Conservation (phyloP, 1,140 invertebrate genomes). For the Proales similis region DNA sequence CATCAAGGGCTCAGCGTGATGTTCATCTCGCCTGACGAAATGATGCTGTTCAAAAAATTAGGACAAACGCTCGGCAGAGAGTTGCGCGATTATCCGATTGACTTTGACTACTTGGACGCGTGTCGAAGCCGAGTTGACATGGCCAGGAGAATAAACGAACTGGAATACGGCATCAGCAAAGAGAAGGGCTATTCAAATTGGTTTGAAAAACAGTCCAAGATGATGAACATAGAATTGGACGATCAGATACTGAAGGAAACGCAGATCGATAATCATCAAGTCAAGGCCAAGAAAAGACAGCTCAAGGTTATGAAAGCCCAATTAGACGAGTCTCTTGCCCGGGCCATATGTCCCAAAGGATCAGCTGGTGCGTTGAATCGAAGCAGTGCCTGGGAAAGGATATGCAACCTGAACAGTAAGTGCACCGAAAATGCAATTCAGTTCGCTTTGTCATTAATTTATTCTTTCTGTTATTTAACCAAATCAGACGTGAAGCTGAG, state of each 20-base stretch:
- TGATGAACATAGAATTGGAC: conserved; percentile 78
- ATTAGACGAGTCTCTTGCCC: too few relatives aligned
- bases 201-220: conserved; percentile 70
- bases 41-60: conserved; percentile 69
- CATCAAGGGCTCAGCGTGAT: conserved; percentile 82
- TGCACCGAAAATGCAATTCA: too few relatives aligned
- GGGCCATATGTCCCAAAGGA: too few relatives aligned
- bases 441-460: too few relatives aligned
- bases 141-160: conserved; percentile 68
- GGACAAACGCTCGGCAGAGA: conserved; percentile 31
- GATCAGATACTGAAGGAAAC: conserved; percentile 49
- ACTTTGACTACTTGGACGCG: conserved; percentile 13
- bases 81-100: conserved; percentile 20
- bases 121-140: conserved; percentile 45
- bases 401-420: too few relatives aligned
- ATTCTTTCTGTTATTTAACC: too few relatives aligned
- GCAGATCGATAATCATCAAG: conserved; percentile 21
- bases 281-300: too few relatives aligned
- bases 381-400: too few relatives aligned
- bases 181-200: conserved; percentile 66
- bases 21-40: conserved; percentile 79
- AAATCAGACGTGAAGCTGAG: too few relatives aligned
- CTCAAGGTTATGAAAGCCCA: too few relatives aligned
- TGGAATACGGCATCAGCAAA: conserved; percentile 64
- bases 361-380: too few relatives aligned